These are phyloP conservation scores for Speoplatyrhinus poulsoni DNA, from an alignment of 2,113 vertebrate species.

Conservation along the genomic window DNA sequence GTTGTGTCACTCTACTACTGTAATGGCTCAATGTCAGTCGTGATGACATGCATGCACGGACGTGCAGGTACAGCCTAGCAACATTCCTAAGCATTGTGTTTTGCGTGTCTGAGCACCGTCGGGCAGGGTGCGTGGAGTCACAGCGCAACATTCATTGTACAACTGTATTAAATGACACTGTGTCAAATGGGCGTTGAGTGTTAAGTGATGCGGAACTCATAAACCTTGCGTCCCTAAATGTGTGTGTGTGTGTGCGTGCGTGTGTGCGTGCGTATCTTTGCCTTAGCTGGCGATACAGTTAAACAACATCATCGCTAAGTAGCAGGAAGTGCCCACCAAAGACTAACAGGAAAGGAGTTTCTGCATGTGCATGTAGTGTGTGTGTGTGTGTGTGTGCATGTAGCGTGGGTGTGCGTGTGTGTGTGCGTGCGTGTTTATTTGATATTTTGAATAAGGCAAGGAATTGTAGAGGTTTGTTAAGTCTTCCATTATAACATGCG, in stretches of 20 bases:
- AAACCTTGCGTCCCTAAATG: not conserved
- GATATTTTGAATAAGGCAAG: not conserved
- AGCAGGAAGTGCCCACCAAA: slow-evolving; percentile 45
- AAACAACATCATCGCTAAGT: slow-evolving; percentile 33
- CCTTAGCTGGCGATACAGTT: slow-evolving; percentile 9
- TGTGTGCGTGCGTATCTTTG: slow-evolving; percentile 10
- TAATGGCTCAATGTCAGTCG: no score
- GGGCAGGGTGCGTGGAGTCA: not conserved
- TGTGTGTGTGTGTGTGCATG: slow-evolving; percentile 10
- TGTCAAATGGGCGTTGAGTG: slow-evolving; percentile 41
- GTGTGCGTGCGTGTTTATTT: not conserved
- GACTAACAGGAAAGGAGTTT: slow-evolving; percentile 46
- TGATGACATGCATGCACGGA: no score
- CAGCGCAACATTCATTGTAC: not conserved
- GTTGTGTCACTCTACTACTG: no score
- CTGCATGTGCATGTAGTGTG: slow-evolving; percentile 17
- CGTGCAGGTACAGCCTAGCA: not conserved
- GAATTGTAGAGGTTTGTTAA: not conserved
- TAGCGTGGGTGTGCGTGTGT: not conserved
- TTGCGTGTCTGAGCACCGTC: not conserved
- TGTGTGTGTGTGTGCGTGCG: slow-evolving; percentile 24
- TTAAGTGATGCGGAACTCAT: slow-evolving; percentile 25
- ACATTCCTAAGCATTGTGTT: not conserved
- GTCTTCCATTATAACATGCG: not conserved
- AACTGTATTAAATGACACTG: slow-evolving; percentile 19